phyloP scores from a whole-genome alignment of 2,888 invertebrate species.

The Stenotaenia linearis region DNA sequence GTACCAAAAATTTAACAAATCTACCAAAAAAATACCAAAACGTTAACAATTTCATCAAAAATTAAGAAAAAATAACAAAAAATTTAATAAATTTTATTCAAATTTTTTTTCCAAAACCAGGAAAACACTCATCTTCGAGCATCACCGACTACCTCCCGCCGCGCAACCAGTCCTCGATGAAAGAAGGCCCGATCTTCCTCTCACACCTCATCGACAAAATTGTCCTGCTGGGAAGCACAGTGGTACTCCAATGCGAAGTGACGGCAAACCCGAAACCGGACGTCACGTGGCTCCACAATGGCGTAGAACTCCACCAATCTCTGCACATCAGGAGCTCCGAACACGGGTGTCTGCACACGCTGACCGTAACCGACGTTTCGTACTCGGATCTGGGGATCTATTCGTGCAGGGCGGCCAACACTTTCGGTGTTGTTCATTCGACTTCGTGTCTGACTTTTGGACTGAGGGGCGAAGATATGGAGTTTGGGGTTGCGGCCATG shows the following conservation, averaged over 20 bases:
- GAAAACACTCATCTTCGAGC: background rate
- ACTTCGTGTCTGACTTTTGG: constrained; percentile 50
- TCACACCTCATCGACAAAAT: constrained; percentile 36
- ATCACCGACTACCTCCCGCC: background rate
- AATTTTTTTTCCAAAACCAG: background rate
- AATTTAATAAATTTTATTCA: background rate
- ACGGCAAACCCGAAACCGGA: constrained; percentile 60
- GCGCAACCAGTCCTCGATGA: background rate
- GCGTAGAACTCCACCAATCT: constrained; percentile 55
- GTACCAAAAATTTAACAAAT: no score
- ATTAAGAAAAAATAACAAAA: no score
- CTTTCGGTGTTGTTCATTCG: constrained; percentile 66
- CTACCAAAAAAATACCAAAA: no score
- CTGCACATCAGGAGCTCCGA: constrained; percentile 57
- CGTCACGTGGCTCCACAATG: constrained; percentile 68
- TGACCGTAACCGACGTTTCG: constrained; percentile 66
- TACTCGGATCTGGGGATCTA: constrained; percentile 69
- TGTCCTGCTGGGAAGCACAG: constrained; percentile 38
- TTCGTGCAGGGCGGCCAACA: constrained; percentile 64
- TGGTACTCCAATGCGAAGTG: constrained; percentile 74
- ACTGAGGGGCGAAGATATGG: constrained; percentile 36
- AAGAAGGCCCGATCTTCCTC: constrained; percentile 33
- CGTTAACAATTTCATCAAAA: no score
- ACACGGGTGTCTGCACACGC: constrained; percentile 63
- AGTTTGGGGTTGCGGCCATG: constrained; percentile 45